Evolutionary conservation across 2,113 vertebrate species (phyloP).

Genomic region (Ornithorhynchus anatinus): DNA sequence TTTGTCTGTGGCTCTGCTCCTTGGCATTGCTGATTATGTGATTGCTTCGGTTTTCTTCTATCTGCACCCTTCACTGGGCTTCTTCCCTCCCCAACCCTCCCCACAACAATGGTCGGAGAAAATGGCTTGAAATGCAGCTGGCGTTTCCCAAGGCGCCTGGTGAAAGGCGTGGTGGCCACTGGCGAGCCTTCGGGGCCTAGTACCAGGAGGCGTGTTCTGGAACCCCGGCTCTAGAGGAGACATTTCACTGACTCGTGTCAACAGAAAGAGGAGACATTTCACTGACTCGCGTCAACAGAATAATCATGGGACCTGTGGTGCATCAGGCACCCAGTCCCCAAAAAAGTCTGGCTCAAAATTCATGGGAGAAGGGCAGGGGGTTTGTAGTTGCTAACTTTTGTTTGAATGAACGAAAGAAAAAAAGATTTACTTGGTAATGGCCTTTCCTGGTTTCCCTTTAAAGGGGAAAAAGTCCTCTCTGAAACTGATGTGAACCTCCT

Average conservation of each 20-base stretch:
- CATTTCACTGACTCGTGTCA: too few relatives aligned
- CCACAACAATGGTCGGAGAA: constrained; percentile 36
- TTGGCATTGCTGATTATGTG: constrained; percentile 57
- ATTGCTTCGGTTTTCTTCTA: constrained; percentile 49
- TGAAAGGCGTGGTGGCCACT: constrained; percentile 13
- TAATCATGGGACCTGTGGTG: too few relatives aligned
- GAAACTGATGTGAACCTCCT: constrained; percentile 1
- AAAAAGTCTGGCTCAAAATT: constrained; percentile 17
- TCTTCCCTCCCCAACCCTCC: constrained; percentile 53
- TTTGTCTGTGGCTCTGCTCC: constrained; percentile 72
- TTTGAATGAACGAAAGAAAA: background rate
- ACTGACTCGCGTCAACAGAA: too few relatives aligned
- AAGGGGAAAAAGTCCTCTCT: background rate
- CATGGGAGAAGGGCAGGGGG: background rate
- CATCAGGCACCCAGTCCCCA: background rate
- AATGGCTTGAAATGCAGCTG: constrained; percentile 74
- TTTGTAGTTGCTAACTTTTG: background rate
- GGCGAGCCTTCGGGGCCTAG: too few relatives aligned
- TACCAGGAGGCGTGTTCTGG: too few relatives aligned
- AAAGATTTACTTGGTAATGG: background rate
- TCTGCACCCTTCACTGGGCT: constrained; percentile 47
- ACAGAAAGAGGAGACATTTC: too few relatives aligned
- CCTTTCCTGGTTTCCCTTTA: constrained; percentile 11
- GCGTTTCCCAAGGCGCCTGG: constrained; percentile 14
- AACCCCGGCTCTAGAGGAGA: too few relatives aligned